Conservation (phyloP, 2,888 invertebrate species). For the Apamea anceps region DNA sequence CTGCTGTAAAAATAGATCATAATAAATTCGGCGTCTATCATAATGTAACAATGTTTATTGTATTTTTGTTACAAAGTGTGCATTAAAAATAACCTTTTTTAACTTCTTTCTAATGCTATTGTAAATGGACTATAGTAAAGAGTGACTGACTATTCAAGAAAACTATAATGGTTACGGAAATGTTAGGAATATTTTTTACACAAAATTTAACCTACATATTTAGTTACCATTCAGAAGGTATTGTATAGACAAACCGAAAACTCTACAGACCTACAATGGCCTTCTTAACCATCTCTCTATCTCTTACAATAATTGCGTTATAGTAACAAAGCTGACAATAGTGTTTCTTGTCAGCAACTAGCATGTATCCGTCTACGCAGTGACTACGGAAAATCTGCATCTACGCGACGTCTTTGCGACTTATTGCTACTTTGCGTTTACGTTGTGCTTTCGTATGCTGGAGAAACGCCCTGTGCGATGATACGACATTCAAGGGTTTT, state of each 20-base stretch:
- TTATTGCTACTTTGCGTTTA: neutral
- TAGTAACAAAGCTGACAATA: neutral
- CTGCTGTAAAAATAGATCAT: too few relatives aligned
- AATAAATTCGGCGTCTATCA: too few relatives aligned
- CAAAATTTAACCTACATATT: neutral
- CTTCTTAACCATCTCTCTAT: neutral
- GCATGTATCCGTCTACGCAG: neutral
- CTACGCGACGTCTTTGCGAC: neutral
- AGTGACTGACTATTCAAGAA: neutral
- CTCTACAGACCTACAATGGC: neutral
- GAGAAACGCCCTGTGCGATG: neutral
- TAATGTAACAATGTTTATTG: too few relatives aligned
- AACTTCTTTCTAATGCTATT: too few relatives aligned
- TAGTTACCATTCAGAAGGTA: neutral
- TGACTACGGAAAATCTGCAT: neutral
- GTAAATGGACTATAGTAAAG: too few relatives aligned
- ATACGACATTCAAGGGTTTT: neutral
- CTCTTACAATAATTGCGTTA: neutral
- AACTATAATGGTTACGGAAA: neutral
- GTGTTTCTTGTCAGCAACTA: neutral
- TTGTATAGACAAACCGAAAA: neutral
- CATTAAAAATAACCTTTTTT: too few relatives aligned
- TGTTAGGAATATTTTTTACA: neutral
- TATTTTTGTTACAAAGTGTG: too few relatives aligned
- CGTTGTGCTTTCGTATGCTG: too few relatives aligned